These are phyloP conservation scores for Drosophila robusta DNA, from an alignment of 2,888 invertebrate genomes.

Conservation along the genomic window DNA sequence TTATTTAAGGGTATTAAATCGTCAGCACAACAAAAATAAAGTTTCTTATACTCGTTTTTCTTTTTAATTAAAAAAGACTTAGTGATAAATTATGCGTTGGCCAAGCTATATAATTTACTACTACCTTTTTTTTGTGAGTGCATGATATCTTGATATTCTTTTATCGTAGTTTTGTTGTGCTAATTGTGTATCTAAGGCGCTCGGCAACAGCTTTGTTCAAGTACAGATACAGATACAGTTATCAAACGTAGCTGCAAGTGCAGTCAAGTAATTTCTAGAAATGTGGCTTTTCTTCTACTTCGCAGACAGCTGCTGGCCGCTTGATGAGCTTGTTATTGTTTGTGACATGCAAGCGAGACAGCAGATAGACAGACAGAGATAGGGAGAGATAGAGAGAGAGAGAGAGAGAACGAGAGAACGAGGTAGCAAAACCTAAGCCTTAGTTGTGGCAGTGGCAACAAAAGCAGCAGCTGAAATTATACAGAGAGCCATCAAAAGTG, in stretches of 20 bases:
- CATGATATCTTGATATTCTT: not conserved
- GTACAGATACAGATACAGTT: conserved; percentile 3
- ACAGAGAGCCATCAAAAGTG: conserved; percentile 45
- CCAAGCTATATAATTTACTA: not conserved
- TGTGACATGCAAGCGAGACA: conserved; percentile 26
- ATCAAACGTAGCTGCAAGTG: conserved; percentile 23
- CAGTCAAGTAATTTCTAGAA: conserved; percentile 27
- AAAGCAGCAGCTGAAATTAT: conserved; percentile 45
- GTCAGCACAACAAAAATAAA: too few species aligned
- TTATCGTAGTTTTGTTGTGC: not conserved
- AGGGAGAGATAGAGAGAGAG: not conserved
- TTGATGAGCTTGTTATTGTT: conserved; percentile 52
- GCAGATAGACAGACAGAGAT: not conserved
- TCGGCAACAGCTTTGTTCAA: not conserved
- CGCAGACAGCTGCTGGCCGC: conserved; percentile 28
- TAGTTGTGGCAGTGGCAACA: conserved; percentile 28
- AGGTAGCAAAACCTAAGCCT: conserved; percentile 25
- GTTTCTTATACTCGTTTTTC: too few species aligned
- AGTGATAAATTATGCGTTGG: too few species aligned
- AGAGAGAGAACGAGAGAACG: not conserved
- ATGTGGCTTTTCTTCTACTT: conserved; percentile 22
- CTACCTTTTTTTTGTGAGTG: not conserved
- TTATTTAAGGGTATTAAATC: too few species aligned
- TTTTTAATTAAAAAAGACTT: too few species aligned
- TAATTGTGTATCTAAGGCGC: conserved; percentile 14